Percentiles rank a stretch among this genome's conserved stretches.
Evolutionary conservation across 2,797 vertebrate genomes (phyloP).

Genomic region (Tokudaia tokunoshimensis): DNA sequence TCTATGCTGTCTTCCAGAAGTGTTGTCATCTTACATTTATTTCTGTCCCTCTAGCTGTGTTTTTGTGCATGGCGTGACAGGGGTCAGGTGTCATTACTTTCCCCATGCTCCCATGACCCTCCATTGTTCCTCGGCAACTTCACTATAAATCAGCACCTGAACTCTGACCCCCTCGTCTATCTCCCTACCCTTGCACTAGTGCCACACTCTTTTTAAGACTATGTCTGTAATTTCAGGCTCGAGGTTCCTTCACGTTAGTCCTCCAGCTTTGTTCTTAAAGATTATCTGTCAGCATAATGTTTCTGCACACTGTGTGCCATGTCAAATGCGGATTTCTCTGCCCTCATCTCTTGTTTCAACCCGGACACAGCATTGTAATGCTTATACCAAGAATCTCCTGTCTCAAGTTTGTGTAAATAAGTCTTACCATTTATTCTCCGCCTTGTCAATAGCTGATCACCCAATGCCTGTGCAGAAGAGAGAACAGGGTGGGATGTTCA

Average conservation of each 20-base stretch:
- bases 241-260: not conserved
- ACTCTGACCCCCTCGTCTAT: not conserved
- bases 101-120: not conserved
- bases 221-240: not conserved
- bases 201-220: not conserved
- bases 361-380: not conserved
- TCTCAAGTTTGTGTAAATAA: not conserved
- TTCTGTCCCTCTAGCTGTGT: not conserved
- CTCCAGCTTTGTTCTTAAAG: constrained; percentile 1
- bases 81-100: not conserved
- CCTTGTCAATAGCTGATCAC: not conserved
- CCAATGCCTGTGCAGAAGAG: not conserved
- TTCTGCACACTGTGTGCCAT: not conserved
- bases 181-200: not conserved
- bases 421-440: not conserved
- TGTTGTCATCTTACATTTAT: not conserved
- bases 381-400: not conserved
- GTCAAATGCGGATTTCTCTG: not conserved
- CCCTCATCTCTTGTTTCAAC: not conserved
- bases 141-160: not conserved
- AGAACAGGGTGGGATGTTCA: rapidly evolving
- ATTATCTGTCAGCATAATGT: not conserved
- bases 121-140: not conserved
- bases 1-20: not conserved
- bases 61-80: not conserved